phyloP scores from a whole-genome alignment of 2,888 invertebrate genomes.

The Adineta ricciae region DNA sequence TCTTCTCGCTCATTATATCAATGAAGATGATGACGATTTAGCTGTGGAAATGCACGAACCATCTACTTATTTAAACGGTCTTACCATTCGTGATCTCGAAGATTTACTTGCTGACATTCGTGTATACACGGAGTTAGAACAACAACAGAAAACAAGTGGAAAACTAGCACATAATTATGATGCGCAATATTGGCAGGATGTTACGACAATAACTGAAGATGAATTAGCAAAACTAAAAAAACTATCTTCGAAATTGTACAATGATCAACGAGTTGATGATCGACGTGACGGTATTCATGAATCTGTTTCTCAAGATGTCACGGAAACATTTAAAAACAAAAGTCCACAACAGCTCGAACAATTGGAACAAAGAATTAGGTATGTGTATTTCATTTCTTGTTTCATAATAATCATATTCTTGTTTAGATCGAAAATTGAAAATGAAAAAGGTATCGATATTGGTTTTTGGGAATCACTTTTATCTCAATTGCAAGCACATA shows the following conservation, averaged over 20 bases:
- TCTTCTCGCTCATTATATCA: conserved; percentile 82
- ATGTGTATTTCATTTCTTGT: too few species aligned
- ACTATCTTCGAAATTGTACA: conserved; percentile 52
- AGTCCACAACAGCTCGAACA: conserved; percentile 72
- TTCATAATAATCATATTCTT: neutral
- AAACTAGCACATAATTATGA: conserved; percentile 61
- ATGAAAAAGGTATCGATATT: conserved; percentile 35
- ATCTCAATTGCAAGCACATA: conserved; percentile 87
- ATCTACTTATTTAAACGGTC: conserved; percentile 76
- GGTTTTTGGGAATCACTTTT: conserved; percentile 91
- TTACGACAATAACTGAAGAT: conserved; percentile 83
- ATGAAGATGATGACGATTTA: conserved; percentile 61
- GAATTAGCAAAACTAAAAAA: conserved; percentile 76
- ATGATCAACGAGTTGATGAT: conserved; percentile 42
- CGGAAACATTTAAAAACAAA: conserved; percentile 81
- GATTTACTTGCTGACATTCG: conserved; percentile 91
- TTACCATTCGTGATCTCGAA: conserved; percentile 78
- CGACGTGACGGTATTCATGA: conserved; percentile 74
- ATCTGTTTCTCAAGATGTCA: conserved; percentile 76
- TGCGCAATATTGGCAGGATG: conserved; percentile 85
- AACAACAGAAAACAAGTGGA: neutral
- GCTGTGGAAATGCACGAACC: conserved; percentile 97
- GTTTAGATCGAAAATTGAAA: conserved; percentile 58
- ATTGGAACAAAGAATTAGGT: conserved; percentile 71
- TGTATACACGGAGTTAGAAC: conserved; percentile 71